Evolutionary conservation across 2,797 vertebrate genomes (phyloP).

Genomic region (Acanthurus lineatus): DNA sequence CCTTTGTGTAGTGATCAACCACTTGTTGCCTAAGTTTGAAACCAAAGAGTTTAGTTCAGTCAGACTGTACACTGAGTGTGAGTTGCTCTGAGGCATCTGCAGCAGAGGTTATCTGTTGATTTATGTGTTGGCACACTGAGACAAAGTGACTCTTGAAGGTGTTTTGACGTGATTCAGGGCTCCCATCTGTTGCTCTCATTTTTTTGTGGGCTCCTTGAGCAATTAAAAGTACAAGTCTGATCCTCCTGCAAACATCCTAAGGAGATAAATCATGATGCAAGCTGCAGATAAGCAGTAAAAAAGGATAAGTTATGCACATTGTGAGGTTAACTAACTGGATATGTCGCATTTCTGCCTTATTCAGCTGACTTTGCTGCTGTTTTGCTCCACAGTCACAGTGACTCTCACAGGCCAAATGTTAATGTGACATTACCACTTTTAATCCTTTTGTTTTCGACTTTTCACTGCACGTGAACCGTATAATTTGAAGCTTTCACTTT

Average conservation of each 20-base stretch:
- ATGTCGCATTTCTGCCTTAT: not conserved
- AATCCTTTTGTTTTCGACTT: constrained; percentile 26
- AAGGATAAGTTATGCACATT: not conserved
- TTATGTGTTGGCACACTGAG: not conserved
- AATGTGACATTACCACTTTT: constrained; percentile 10
- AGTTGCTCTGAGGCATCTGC: constrained; percentile 14
- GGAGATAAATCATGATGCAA: not conserved
- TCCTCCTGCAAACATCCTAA: constrained; percentile 3
- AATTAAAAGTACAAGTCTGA: not conserved
- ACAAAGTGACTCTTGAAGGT: not conserved
- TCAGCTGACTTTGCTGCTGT: constrained; percentile 28
- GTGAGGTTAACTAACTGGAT: not conserved
- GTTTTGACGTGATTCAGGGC: not conserved
- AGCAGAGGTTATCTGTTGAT: not conserved
- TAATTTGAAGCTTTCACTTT: constrained; percentile 2
- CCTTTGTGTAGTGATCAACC: not conserved
- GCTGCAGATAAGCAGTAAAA: not conserved
- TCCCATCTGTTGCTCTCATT: constrained; percentile 25
- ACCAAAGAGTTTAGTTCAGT: not conserved
- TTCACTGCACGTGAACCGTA: not conserved
- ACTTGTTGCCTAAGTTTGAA: constrained; percentile 36
- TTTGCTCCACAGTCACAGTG: constrained; percentile 20
- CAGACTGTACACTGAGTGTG: not conserved
- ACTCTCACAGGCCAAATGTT: constrained; percentile 15
- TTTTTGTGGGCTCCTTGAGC: not conserved